These are phyloP conservation scores for Mystacornis crossleyi DNA, from an alignment of 2,113 vertebrate genomes.

Conservation along the genomic window DNA sequence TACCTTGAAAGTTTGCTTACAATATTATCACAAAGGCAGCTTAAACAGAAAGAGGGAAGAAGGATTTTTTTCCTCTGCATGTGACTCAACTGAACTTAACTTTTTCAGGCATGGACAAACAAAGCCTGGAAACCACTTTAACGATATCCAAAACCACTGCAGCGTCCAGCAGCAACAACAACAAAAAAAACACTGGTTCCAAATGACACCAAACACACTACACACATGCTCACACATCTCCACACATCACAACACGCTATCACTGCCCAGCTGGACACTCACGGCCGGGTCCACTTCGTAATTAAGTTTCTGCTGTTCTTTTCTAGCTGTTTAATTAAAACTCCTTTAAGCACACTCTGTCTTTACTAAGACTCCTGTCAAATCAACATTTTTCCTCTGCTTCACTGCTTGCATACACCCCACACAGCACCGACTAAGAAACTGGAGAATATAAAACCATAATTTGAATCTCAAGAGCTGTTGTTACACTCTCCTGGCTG, in stretches of 20 bases:
- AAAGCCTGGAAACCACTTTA: constrained; percentile 31
- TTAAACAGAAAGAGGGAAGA: constrained; percentile 3
- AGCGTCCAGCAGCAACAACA: neutral
- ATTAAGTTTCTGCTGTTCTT: constrained; percentile 36
- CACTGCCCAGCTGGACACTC: constrained; percentile 11
- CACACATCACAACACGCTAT: neutral
- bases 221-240: neutral
- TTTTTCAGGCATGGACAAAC: constrained; percentile 34
- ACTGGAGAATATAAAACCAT: neutral
- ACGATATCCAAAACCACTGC: constrained; percentile 13
- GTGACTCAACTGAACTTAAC: constrained; percentile 4
- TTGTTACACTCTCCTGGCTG: neutral
- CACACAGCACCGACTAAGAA: neutral
- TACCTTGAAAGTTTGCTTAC: neutral
- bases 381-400: neutral
- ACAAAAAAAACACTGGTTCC: neutral
- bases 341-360: neutral
- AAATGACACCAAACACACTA: neutral
- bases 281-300: neutral
- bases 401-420: neutral
- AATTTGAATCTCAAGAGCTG: neutral
- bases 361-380: neutral
- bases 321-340: constrained; percentile 55
- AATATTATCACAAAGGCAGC: neutral
- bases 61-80: neutral